phyloP scores from a whole-genome alignment of 2,113 vertebrate genomes.

The Scophthalmus maximus region DNA sequence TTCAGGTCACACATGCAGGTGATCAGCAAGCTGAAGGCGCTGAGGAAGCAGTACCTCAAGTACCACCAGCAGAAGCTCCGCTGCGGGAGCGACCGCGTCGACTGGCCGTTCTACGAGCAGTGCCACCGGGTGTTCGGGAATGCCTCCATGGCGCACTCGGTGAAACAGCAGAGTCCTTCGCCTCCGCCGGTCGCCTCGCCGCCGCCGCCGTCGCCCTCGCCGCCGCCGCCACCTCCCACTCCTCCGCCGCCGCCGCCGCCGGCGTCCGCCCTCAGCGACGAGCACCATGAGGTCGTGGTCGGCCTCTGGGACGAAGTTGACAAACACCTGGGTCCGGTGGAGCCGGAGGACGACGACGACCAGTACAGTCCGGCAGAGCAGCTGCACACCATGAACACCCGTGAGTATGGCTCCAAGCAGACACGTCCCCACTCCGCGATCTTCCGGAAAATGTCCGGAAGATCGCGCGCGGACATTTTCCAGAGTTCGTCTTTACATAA shows the following conservation, averaged over 20 bases:
- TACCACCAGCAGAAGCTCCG: constrained; percentile 42
- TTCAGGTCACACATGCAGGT: constrained; percentile 54
- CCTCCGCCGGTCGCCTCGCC: neutral
- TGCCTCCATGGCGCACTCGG: neutral
- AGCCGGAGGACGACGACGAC: constrained; percentile 42
- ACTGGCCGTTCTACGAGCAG: constrained; percentile 53
- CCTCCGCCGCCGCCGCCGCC: neutral
- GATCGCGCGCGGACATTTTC: too few relatives aligned
- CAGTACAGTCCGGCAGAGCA: constrained; percentile 30
- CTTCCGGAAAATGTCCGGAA: too few relatives aligned
- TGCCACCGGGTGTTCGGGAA: constrained; percentile 40
- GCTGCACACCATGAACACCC: constrained; percentile 12
- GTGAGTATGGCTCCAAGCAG: too few relatives aligned
- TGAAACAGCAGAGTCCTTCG: constrained; percentile 10
- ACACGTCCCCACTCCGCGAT: too few relatives aligned
- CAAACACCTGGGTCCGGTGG: constrained; percentile 26
- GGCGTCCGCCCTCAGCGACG: neutral
- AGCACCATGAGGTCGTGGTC: constrained; percentile 41
- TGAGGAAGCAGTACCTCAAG: constrained; percentile 48
- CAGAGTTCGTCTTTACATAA: too few relatives aligned
- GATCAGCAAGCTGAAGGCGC: constrained; percentile 58
- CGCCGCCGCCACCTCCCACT: neutral
- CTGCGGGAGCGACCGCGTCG: constrained; percentile 18
- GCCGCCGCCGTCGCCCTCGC: neutral
- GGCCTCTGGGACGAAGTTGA: constrained; percentile 48